phyloP scores from a whole-genome alignment of 2,888 invertebrate genomes.

The Leptinotarsa peninsularis region DNA sequence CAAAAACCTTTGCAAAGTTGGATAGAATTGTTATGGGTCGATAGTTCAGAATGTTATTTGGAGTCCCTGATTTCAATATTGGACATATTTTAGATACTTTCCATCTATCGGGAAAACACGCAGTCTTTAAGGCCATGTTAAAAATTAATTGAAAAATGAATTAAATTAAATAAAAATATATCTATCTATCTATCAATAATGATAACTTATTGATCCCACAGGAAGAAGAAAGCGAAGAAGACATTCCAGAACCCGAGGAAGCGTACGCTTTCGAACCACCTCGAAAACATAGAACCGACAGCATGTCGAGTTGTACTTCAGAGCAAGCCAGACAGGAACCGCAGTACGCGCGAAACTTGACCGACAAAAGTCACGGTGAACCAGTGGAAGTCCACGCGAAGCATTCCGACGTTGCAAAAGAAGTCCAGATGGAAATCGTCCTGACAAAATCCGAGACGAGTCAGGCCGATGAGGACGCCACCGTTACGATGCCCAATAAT shows the following conservation, averaged over 20 bases:
- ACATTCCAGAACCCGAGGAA: conserved; percentile 31
- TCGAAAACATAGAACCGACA: conserved; percentile 25
- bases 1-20: no score
- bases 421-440: background rate
- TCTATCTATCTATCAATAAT: no score
- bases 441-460: background rate
- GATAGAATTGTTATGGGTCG: no score
- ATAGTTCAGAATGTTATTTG: no score
- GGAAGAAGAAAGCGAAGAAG: conserved; percentile 38
- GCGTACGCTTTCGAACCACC: conserved; percentile 18
- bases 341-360: conserved; percentile 49
- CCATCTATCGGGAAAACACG: no score
- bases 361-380: conserved; percentile 52
- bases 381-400: conserved; percentile 49
- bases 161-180: no score
- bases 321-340: conserved; percentile 29
- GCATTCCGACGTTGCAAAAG: conserved; percentile 22
- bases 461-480: background rate
- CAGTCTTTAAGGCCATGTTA: no score
- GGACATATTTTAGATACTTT: no score
- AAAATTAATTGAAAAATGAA: no score
- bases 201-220: conserved; percentile 7
- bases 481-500: conserved; percentile 32
- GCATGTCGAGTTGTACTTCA: conserved; percentile 13
- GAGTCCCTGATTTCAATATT: no score